Evolutionary conservation across 2,113 vertebrate species (phyloP).

Genomic region (Caloenas nicobarica): DNA sequence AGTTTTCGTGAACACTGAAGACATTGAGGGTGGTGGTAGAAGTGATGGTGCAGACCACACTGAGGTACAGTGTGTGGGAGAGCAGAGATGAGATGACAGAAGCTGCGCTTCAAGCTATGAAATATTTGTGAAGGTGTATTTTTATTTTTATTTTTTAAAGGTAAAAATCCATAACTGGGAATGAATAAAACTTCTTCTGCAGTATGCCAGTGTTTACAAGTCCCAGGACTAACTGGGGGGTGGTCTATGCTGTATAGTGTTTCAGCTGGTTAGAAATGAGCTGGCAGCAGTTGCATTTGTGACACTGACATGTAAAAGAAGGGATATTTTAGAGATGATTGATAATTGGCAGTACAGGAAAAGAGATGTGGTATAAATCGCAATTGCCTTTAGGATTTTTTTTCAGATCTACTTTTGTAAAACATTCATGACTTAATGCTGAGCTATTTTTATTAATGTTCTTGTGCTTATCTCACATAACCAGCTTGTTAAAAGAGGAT

Average conservation of each 20-base stretch:
- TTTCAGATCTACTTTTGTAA: constrained; percentile 13
- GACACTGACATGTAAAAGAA: background rate
- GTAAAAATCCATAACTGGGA: background rate
- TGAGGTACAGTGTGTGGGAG: background rate
- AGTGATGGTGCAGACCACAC: background rate
- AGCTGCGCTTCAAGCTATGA: background rate
- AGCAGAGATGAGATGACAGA: background rate
- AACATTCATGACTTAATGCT: constrained; percentile 4
- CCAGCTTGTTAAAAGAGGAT: constrained; percentile 63
- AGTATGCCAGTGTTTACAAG: background rate
- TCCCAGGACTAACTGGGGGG: background rate
- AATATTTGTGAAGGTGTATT: background rate
- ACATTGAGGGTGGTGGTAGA: background rate
- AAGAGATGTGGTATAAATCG: background rate
- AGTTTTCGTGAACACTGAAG: background rate
- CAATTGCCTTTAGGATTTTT: background rate
- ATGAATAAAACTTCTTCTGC: background rate
- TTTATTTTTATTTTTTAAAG: background rate
- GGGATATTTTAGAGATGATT: background rate
- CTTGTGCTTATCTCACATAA: constrained; percentile 44
- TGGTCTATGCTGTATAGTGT: background rate
- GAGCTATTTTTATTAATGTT: constrained; percentile 57
- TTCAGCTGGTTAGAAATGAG: background rate
- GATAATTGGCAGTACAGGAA: background rate
- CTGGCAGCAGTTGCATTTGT: background rate